phyloP scores from a whole-genome alignment of 1,140 invertebrate genomes.

The Pygmarrhopalites habei region DNA sequence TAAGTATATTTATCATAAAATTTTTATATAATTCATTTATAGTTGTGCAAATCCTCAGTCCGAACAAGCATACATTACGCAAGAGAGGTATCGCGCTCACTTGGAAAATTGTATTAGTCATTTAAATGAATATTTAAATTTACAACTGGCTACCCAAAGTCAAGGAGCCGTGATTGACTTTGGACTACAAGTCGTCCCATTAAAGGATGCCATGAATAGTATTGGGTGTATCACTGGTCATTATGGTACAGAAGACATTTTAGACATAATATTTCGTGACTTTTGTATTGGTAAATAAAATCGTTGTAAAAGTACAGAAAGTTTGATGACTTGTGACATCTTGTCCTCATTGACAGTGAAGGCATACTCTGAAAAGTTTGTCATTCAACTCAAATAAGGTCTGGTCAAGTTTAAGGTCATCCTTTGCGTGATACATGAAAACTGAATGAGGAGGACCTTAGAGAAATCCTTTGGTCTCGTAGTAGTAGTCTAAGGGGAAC shows the following conservation, averaged over 20 bases:
- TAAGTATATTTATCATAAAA: no score
- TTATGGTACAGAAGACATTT: slow-evolving; percentile 65
- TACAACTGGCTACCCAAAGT: no score
- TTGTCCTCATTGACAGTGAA: slow-evolving; percentile 4
- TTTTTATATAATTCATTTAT: slow-evolving; percentile 42
- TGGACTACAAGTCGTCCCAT: neutral
- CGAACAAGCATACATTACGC: slow-evolving; percentile 58
- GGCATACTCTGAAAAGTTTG: neutral
- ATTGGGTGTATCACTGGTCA: slow-evolving; percentile 69
- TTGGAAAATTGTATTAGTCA: slow-evolving; percentile 51
- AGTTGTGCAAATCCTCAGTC: slow-evolving; percentile 57
- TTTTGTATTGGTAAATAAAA: slow-evolving; percentile 84
- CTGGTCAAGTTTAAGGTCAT: no score
- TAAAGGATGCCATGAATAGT: slow-evolving; percentile 51
- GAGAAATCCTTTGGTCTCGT: no score
- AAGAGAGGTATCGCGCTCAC: slow-evolving; percentile 56
- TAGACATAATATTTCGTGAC: slow-evolving; percentile 74
- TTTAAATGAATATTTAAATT: slow-evolving; percentile 47
- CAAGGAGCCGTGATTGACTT: neutral
- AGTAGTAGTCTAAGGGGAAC: no score
- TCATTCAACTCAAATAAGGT: no score
- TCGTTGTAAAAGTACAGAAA: neutral
- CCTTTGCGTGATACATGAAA: no score
- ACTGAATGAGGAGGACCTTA: no score
- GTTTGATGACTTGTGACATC: neutral